Conservation (phyloP, 37 sponge, comb jelly and placozoan genomes). For the Ianthella basta region DNA sequence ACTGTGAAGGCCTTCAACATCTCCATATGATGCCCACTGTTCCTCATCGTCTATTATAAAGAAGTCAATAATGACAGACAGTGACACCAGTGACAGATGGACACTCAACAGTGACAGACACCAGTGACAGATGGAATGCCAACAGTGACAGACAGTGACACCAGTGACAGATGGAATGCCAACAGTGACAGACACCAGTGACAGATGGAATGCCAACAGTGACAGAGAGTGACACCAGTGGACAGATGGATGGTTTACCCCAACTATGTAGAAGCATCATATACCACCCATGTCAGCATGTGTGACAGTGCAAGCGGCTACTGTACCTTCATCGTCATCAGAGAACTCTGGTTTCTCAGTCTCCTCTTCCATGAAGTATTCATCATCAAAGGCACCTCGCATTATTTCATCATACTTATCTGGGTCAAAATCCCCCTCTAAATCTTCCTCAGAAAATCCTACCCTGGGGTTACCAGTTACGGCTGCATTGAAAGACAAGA, state of each 20-base stretch:
- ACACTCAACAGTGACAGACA: no score
- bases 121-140: no score
- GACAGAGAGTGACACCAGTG: no score
- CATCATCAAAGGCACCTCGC: slow-evolving; percentile 63
- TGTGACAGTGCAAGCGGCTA: no score
- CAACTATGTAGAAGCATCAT: slow-evolving; percentile 3
- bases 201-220: no score
- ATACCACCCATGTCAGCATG: no score
- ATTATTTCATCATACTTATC: slow-evolving; percentile 78
- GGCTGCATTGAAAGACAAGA: slow-evolving; percentile 28
- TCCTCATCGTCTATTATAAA: slow-evolving; percentile 45
- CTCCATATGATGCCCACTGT: slow-evolving; percentile 30
- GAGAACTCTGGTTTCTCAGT: slow-evolving; percentile 81
- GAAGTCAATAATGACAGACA: background rate
- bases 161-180: no score
- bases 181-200: no score
- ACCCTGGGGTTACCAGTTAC: slow-evolving; percentile 78
- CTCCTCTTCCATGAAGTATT: slow-evolving; percentile 59
- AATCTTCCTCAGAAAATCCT: slow-evolving; percentile 73
- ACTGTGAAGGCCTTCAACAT: slow-evolving; percentile 55
- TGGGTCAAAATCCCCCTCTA: slow-evolving; percentile 90
- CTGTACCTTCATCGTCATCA: slow-evolving; percentile 46
- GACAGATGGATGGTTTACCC: no score
- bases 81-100: no score
- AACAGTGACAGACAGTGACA: no score